These are phyloP conservation scores for Lepus americanus DNA, from an alignment of 2,113 vertebrate genomes.

Conservation along the genomic window DNA sequence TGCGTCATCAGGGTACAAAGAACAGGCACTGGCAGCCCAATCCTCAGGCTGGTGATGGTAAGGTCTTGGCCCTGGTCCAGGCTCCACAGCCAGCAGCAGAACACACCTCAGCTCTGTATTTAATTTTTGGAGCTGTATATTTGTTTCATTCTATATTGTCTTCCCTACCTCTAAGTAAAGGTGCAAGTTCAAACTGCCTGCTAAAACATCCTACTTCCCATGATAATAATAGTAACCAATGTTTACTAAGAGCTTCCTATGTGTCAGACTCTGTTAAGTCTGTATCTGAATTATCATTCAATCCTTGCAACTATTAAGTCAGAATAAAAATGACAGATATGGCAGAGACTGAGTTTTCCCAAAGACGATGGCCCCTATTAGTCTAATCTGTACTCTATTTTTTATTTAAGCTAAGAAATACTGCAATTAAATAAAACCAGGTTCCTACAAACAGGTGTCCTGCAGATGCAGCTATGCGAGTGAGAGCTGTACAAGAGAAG, in stretches of 20 bases:
- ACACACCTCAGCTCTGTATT: not conserved
- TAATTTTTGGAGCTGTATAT: rapidly evolving
- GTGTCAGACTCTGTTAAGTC: not conserved
- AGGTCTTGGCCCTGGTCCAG: rapidly evolving
- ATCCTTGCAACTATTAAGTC: not conserved
- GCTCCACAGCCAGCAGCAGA: not conserved
- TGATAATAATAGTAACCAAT: not conserved
- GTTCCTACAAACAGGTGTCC: not conserved
- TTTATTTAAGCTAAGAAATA: not conserved
- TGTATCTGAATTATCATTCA: not conserved
- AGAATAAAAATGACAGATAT: not conserved
- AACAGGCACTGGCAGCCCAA: not conserved
- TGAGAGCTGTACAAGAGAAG: not conserved
- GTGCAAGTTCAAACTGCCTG: not conserved
- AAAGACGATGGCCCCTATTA: not conserved
- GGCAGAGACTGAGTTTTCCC: not conserved
- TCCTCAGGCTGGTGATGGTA: rapidly evolving
- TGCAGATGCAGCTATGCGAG: rapidly evolving
- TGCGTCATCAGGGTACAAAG: rapidly evolving
- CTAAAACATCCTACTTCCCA: not conserved
- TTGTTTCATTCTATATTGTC: not conserved
- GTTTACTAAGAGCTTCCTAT: not conserved
- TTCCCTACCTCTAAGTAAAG: not conserved
- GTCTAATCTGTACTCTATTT: not conserved
- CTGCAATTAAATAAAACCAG: not conserved